Conservation (phyloP, 2,888 invertebrate species). For the Coremacera marginata region DNA sequence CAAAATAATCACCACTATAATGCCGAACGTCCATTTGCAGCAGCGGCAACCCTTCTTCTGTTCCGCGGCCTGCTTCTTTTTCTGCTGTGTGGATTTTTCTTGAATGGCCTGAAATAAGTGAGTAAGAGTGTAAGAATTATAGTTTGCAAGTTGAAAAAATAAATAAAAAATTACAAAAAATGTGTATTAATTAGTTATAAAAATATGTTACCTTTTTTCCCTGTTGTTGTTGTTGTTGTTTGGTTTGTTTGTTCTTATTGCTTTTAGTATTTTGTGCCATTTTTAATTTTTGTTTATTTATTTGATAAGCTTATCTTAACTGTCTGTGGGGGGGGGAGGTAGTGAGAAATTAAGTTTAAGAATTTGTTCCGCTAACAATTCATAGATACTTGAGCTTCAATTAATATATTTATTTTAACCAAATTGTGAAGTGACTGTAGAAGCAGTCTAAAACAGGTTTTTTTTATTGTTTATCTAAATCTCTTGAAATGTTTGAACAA, state of each 20-base stretch:
- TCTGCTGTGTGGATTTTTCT: slow-evolving; percentile 62
- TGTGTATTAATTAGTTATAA: not conserved
- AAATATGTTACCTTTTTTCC: slow-evolving; percentile 64
- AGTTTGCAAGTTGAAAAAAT: not conserved
- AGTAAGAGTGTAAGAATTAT: not conserved
- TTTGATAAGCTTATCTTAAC: slow-evolving; percentile 3
- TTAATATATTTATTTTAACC: not conserved
- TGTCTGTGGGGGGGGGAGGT: not conserved
- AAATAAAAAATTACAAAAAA: slow-evolving; percentile 27
- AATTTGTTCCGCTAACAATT: not conserved
- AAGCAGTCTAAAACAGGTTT: not conserved
- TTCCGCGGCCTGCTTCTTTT: slow-evolving; percentile 62
- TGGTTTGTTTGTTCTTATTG: slow-evolving; percentile 68
- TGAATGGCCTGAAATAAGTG: slow-evolving; percentile 55
- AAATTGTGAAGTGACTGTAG: not conserved
- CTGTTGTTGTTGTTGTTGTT: slow-evolving; percentile 56
- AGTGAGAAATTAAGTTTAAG: not conserved
- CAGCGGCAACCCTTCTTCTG: slow-evolving; percentile 65
- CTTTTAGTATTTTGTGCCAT: slow-evolving; percentile 68
- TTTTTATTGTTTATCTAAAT: not conserved
- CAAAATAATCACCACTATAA: slow-evolving; percentile 73
- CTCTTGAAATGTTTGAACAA: slow-evolving; percentile 12
- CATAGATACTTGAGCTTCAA: not conserved
- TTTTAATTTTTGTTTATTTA: slow-evolving; percentile 45
- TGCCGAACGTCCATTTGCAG: slow-evolving; percentile 78